Percentiles rank a stretch among this genome's conserved stretches.
Evolutionary conservation across 2,113 vertebrate species (phyloP).

Genomic region (Prunella fulvescens): DNA sequence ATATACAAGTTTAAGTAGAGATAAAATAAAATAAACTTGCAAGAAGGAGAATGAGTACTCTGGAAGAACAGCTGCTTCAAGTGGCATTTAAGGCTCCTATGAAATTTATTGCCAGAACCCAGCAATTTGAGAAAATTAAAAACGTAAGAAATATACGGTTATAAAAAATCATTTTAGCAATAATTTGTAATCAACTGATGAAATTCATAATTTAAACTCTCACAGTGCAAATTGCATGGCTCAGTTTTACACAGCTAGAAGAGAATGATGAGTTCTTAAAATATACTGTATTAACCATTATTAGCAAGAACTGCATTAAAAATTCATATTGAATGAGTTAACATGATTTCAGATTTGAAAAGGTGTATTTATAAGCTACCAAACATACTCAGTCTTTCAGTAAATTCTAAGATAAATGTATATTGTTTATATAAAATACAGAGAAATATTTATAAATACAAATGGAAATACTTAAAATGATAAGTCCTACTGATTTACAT

Average conservation of each 20-base stretch:
- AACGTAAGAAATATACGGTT: constrained; percentile 17
- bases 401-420: neutral
- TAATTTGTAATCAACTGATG: constrained; percentile 20
- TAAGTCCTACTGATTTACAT: neutral
- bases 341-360: neutral
- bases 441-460: neutral
- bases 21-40: neutral
- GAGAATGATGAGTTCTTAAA: neutral
- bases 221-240: neutral
- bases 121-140: constrained; percentile 31
- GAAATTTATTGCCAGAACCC: neutral
- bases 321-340: neutral
- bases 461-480: neutral
- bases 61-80: neutral
- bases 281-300: neutral
- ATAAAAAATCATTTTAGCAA: constrained; percentile 28
- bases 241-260: neutral
- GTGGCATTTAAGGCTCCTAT: neutral
- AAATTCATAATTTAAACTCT: constrained; percentile 5
- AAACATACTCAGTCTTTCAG: neutral
- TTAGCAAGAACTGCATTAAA: neutral
- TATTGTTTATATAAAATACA: neutral
- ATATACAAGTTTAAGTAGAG: neutral
- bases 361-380: neutral
- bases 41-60: neutral